Conservation (phyloP, 2,797 vertebrate species). For the Netta rufina region DNA sequence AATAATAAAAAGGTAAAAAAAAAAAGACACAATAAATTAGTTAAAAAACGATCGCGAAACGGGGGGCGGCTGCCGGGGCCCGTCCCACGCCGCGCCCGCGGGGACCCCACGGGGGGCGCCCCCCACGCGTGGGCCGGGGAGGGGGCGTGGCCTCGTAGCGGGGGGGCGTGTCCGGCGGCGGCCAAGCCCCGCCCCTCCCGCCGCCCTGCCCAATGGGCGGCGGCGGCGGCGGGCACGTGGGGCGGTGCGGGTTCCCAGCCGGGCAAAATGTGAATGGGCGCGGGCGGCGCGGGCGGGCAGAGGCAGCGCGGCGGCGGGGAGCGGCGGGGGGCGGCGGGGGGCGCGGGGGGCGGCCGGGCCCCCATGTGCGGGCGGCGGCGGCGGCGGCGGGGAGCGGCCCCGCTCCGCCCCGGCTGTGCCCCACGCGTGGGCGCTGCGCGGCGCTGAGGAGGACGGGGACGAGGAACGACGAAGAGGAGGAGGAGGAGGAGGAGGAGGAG, state of each 20-base stretch:
- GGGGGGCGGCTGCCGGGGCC: too few species aligned
- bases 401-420: slow-evolving; percentile 15
- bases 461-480: background rate
- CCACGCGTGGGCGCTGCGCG: background rate
- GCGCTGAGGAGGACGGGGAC: background rate
- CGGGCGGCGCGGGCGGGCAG: slow-evolving; percentile 81
- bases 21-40: too few species aligned
- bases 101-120: too few species aligned
- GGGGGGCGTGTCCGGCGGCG: too few species aligned
- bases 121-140: background rate
- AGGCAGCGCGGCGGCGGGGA: background rate
- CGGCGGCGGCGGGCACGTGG: slow-evolving; percentile 69
- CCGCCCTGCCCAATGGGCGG: slow-evolving; percentile 44
- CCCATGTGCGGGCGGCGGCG: background rate
- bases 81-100: too few species aligned
- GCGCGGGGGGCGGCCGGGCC: too few species aligned
- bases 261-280: slow-evolving; percentile 85
- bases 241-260: slow-evolving; percentile 46
- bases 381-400: background rate
- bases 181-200: rapidly evolving
- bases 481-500: background rate
- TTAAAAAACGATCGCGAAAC: too few species aligned
- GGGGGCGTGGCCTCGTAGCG: background rate
- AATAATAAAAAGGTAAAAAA: too few species aligned
- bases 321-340: background rate